Conservation (phyloP, 2,888 invertebrate genomes). For the Megastigmus dorsalis region DNA sequence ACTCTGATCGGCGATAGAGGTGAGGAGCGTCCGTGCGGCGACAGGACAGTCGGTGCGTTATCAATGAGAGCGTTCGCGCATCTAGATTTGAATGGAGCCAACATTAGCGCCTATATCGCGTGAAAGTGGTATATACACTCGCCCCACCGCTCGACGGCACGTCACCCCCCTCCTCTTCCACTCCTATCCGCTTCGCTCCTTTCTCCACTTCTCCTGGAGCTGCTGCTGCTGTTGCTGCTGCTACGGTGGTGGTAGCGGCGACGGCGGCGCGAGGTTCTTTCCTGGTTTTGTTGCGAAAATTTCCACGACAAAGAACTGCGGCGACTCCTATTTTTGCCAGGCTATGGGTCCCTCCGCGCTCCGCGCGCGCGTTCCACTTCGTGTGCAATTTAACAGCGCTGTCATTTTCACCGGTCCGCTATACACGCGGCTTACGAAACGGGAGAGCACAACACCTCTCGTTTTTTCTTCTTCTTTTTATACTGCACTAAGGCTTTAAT, state of each 20-base stretch:
- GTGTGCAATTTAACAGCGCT: background rate
- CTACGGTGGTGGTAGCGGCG: too few relatives aligned
- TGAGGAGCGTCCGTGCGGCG: background rate
- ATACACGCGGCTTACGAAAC: constrained; percentile 13
- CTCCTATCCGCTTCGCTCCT: background rate
- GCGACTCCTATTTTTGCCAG: background rate
- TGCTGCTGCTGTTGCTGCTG: too few relatives aligned
- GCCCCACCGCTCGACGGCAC: constrained; percentile 15
- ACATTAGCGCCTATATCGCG: constrained; percentile 38
- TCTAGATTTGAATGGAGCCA: constrained; percentile 19
- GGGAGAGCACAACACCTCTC: background rate
- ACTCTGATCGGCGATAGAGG: background rate
- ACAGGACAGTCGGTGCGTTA: constrained; percentile 19
- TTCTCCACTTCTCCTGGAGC: too few relatives aligned
- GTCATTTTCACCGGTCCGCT: background rate
- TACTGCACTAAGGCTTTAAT: background rate
- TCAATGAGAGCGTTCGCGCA: constrained; percentile 30
- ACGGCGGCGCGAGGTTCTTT: too few relatives aligned
- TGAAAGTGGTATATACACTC: constrained; percentile 41
- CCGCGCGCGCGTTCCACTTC: background rate
- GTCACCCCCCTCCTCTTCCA: background rate
- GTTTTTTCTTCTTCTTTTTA: background rate
- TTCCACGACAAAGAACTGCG: constrained; percentile 34
- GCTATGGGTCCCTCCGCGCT: background rate
- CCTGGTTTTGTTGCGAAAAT: constrained; percentile 35